A percentile compares a stretch with the other conserved stretches of the same genome.
Evolutionary conservation across 2,888 invertebrate species (phyloP).

Genomic region (Mellilla xanthometata): DNA sequence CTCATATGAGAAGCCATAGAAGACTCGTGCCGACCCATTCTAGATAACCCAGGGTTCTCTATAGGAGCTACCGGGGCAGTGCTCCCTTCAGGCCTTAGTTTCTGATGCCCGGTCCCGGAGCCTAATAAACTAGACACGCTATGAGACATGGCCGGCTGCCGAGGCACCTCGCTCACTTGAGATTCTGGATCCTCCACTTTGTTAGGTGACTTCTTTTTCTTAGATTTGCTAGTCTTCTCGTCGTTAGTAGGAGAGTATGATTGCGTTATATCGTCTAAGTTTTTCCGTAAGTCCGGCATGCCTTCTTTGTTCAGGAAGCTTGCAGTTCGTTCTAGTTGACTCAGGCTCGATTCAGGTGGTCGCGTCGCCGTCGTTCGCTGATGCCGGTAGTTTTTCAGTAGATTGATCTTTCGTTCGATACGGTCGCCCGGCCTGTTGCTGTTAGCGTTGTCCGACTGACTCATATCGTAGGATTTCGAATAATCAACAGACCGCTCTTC

Average conservation of each 20-base stretch:
- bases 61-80: slow-evolving; percentile 41
- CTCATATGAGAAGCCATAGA: slow-evolving; percentile 4
- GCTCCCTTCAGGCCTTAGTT: slow-evolving; percentile 43
- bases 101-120: slow-evolving; percentile 37
- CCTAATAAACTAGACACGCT: slow-evolving; percentile 72
- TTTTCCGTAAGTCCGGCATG: slow-evolving; percentile 72
- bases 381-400: slow-evolving; percentile 76
- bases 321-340: slow-evolving; percentile 70
- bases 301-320: slow-evolving; percentile 69
- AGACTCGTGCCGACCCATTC: slow-evolving; percentile 26
- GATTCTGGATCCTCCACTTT: slow-evolving; percentile 57
- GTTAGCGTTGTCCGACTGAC: slow-evolving; percentile 32
- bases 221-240: slow-evolving; percentile 60
- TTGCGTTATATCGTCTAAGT: slow-evolving; percentile 76
- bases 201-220: slow-evolving; percentile 69
- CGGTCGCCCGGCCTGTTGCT: slow-evolving; percentile 40
- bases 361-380: slow-evolving; percentile 62
- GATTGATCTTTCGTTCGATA: slow-evolving; percentile 66
- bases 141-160: slow-evolving; percentile 54
- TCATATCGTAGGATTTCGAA: slow-evolving; percentile 31
- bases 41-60: slow-evolving; percentile 34
- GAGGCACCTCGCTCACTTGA: slow-evolving; percentile 39
- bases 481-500: slow-evolving; percentile 42
- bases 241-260: slow-evolving; percentile 72
- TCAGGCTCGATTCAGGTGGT: slow-evolving; percentile 69